phyloP scores from a whole-genome alignment of 2,888 invertebrate genomes.

The Cheilosia vulpina region DNA sequence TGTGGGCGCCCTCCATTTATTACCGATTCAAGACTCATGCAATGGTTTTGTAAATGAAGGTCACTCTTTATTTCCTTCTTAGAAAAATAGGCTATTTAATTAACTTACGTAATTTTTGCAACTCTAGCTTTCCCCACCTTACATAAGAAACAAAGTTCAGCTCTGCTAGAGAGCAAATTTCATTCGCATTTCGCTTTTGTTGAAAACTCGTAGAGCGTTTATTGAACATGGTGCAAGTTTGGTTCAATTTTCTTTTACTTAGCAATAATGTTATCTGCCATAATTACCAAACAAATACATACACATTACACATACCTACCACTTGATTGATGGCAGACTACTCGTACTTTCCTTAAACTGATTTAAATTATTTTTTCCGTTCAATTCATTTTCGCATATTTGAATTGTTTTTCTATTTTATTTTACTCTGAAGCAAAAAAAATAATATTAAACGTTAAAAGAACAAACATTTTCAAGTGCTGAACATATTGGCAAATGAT shows the following conservation, averaged over 20 bases:
- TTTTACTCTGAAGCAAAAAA: slow-evolving; percentile 31
- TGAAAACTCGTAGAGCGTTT: slow-evolving; percentile 27
- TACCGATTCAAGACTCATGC: too few relatives aligned
- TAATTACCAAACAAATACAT: not conserved
- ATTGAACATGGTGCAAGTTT: slow-evolving; percentile 56
- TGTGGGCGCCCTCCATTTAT: too few relatives aligned
- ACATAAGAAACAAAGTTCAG: slow-evolving; percentile 3
- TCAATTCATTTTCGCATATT: slow-evolving; percentile 14
- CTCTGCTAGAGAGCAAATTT: slow-evolving; percentile 19
- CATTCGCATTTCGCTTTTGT: slow-evolving; percentile 53
- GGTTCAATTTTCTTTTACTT: slow-evolving; percentile 14
- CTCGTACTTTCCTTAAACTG: not conserved
- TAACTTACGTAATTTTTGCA: not conserved
- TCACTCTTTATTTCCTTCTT: not conserved
- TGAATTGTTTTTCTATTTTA: not conserved
- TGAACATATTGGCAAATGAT: slow-evolving; percentile 57
- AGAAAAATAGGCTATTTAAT: not conserved
- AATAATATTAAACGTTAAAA: slow-evolving; percentile 27
- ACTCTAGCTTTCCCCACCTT: slow-evolving; percentile 18
- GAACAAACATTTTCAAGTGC: slow-evolving; percentile 69
- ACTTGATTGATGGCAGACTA: slow-evolving; percentile 15
- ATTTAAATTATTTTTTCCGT: slow-evolving; percentile 2
- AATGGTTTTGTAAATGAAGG: too few relatives aligned
- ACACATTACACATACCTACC: not conserved
- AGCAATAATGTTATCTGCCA: slow-evolving; percentile 42